Base-by-base conservation (phyloP, 2,888 invertebrate genomes). In the Alentia gelatinosa region DNA sequence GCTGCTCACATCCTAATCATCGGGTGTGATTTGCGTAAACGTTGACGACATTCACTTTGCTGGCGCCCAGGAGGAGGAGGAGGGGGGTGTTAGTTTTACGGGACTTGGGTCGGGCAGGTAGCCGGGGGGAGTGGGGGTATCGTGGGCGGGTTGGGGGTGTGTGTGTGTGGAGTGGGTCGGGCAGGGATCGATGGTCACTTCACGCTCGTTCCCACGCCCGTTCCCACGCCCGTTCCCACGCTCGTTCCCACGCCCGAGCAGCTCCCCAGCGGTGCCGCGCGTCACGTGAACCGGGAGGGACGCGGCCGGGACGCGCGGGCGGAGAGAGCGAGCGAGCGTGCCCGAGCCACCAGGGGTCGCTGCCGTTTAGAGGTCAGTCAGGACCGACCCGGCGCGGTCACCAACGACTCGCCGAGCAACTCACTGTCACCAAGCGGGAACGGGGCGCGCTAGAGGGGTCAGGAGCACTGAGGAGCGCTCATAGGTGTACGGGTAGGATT, bases 131-230 rank as follows among this genome's bases (percentile, higher is more conserved):
- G 74, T 9, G 74, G 30, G 26, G 74, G 74, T 3, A 33, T 1
- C 30, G 74, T 1, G 79, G 39, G 79, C 15, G 37, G 35, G 79
- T 5, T 35, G 35, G n/a, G 33, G 79, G 79, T 23, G 79, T 12
- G 39, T 12, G 79, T 1, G 37, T 12, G 0, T 23, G 37, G 79
- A 19, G 79, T 35, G 33, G 35, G 26, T 79, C 23, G 37, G 23
- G 15, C 79, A 35, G 15, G 79, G 79, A 79, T 79, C 79, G 79
- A 79, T 79, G 79, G 79, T 79, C 79, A 79, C 79, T 79, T 39
- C 37, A 39, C 79, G 79, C 79, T 39, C 37, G 39, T 79, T 79
- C 63, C 26, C 63, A 63, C 63, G 23, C 63, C 63, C 19, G 63
- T 5, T 63, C 63, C 9, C 9, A 19, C 9, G 9, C 9, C 9